Percentiles rank a stretch among this genome's conserved stretches.
Conservation (phyloP, 2,888 invertebrate genomes). For the Eristalis pertinax region DNA sequence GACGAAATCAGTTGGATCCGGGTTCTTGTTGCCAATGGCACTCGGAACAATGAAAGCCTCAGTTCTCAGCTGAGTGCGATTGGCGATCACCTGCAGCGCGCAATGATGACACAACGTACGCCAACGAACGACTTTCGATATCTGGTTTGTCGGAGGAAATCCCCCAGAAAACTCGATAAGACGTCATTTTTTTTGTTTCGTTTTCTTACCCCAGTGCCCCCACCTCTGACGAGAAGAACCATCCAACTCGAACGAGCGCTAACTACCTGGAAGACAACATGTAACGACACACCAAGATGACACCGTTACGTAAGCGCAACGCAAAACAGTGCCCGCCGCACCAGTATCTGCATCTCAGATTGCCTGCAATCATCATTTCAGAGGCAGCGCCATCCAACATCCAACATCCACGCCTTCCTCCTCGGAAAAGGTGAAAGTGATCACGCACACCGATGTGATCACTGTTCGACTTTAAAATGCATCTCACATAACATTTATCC, state of each 20-base stretch:
- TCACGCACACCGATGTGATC: conserved; percentile 31
- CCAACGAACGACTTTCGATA: background rate
- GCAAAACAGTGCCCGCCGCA: background rate
- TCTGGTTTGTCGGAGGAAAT: background rate
- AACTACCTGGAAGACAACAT: background rate
- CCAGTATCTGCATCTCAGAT: conserved; percentile 38
- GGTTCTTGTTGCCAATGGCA: no score
- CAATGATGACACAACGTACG: background rate
- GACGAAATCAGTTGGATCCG: no score
- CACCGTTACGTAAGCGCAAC: conserved; percentile 31
- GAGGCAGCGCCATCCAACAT: conserved; percentile 21
- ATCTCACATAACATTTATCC: conserved; percentile 49
- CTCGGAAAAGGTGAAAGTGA: conserved; percentile 49
- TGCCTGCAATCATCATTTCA: conserved; percentile 19
- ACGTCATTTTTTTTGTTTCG: background rate
- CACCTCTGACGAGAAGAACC: background rate
- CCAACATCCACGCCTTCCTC: conserved; percentile 34
- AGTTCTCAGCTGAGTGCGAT: no score
- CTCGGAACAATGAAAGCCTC: no score
- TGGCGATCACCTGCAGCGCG: background rate
- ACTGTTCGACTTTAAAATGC: conserved; percentile 9
- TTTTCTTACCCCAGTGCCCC: background rate
- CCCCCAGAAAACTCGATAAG: background rate
- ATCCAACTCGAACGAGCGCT: background rate
- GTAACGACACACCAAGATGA: conserved; percentile 21